A percentile compares a stretch with the other conserved stretches of the same genome.
These are phyloP conservation scores for Melinaea menophilus DNA, from an alignment of 2,888 invertebrate genomes.

Conservation along the genomic window DNA sequence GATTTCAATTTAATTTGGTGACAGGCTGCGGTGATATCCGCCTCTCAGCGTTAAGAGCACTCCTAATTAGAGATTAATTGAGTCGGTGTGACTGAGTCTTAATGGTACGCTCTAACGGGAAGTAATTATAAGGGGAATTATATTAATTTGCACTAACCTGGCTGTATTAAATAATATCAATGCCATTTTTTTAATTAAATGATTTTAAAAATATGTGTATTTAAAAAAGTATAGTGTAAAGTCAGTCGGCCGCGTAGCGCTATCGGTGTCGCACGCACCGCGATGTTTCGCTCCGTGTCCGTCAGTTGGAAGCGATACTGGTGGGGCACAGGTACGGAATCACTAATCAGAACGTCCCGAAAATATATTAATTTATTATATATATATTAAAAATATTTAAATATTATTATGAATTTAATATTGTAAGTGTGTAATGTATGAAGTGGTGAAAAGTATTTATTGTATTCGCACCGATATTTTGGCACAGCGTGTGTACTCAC, in stretches of 20 bases:
- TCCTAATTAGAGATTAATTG: slow-evolving; percentile 76
- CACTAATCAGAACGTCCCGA: slow-evolving; percentile 61
- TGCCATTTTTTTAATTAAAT: background rate
- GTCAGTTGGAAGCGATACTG: slow-evolving; percentile 73
- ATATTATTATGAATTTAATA: background rate
- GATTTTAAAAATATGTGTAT: background rate
- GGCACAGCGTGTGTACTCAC: slow-evolving; percentile 19
- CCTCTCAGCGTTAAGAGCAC: slow-evolving; percentile 72
- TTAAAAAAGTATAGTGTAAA: slow-evolving; percentile 27
- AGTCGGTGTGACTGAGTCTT: slow-evolving; percentile 63
- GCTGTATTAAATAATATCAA: background rate
- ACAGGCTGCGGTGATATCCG: slow-evolving; percentile 66
- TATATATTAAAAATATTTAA: slow-evolving; percentile 22
- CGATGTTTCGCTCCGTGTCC: slow-evolving; percentile 68
- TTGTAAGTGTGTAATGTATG: background rate
- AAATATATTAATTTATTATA: slow-evolving; percentile 37
- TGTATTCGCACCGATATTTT: slow-evolving; percentile 22
- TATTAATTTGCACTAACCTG: background rate
- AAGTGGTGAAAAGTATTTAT: slow-evolving; percentile 6
- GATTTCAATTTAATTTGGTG: slow-evolving; percentile 67
- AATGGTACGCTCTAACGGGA: slow-evolving; percentile 40
- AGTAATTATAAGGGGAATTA: slow-evolving; percentile 5
- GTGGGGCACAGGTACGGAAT: slow-evolving; percentile 76
- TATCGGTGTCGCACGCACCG: slow-evolving; percentile 61
- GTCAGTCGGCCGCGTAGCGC: slow-evolving; percentile 66